Base-by-base conservation (phyloP, 2,888 invertebrate species). In the Xanthia icteritia region DNA sequence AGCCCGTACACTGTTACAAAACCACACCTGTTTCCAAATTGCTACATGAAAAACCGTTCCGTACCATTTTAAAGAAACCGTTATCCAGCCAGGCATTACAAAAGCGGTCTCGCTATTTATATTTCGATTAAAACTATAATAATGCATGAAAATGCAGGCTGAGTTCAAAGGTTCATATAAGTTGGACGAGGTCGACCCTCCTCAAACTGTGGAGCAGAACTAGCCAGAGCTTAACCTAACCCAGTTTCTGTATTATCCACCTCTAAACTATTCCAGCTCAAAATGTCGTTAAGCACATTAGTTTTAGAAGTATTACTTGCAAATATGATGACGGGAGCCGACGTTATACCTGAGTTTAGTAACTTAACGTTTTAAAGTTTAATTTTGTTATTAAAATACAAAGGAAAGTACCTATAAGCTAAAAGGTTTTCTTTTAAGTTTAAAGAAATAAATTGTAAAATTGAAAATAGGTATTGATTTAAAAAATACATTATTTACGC, bases 161-260 rank as follows among this genome's bases (percentile, higher is more conserved):
- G 79, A 88, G 87, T 89, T 87, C 87, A 87, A 79, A 81, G 88
- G 89, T 90, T 92, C 91, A 93, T 91, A 92, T 90, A 93, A 92
- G 87, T 93, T 91, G 87, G 84, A 87, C 82, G 86, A 90, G 90
- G 86, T 87, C 89, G 88, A 93, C 93, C 93, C 92, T 92, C 91
- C 90, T 92, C 92, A 92, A 92, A 91, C 91, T 91, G 79, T 85
- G 82, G 79, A 90, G 87, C 85, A 86, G 86, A 90, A 87, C 89
- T 87, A 86, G 86, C 81, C 81, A 89, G 84, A 87, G 91, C 90
- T 91, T 88, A 89, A 85, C 87, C 87, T 90, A 91, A 91, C 91
- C 91, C 88, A 91, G 89, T 91, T 92, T 85, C 79, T 77, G 76
- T 83, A 81, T 88, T 88, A 87, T 88, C 85, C 87, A 77, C 77